Percentiles rank a stretch among this genome's conserved stretches.
phyloP scores from a whole-genome alignment of 2,797 vertebrate genomes.

The Pseudomugil tenellus region DNA sequence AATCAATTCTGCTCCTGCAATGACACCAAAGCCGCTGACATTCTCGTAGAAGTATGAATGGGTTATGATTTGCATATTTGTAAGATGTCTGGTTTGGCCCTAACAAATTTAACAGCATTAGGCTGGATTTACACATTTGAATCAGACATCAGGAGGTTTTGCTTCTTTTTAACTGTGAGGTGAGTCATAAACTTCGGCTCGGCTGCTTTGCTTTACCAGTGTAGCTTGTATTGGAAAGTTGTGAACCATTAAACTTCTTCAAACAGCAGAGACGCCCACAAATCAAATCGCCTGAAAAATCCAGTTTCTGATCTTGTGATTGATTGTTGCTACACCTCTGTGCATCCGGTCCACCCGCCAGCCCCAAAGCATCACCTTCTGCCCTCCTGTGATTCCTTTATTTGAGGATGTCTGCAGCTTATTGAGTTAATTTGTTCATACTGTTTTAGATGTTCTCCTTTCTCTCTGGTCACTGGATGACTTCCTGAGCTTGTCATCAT shows the following conservation, averaged over 20 bases:
- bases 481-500: slow-evolving; percentile 12
- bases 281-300: not conserved
- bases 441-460: not conserved
- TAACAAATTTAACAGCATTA: too few species aligned
- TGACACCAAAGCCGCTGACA: not conserved
- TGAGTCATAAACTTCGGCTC: not conserved
- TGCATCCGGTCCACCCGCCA: not conserved
- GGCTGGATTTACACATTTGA: not conserved
- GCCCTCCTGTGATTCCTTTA: not conserved
- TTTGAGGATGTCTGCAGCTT: not conserved
- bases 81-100: too few species aligned
- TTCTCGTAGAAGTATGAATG: not conserved
- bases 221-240: not conserved
- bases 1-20: not conserved
- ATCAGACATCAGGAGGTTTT: not conserved
- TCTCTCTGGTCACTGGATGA: slow-evolving; percentile 1
- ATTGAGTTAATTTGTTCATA: not conserved
- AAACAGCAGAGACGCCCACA: not conserved
- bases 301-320: not conserved
- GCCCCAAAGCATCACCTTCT: not conserved
- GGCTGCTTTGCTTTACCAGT: not conserved
- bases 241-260: not conserved
- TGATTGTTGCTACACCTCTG: not conserved
- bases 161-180: not conserved
- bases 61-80: not conserved